phyloP scores from a whole-genome alignment of 2,113 vertebrate species.

The Clarias gariepinus region DNA sequence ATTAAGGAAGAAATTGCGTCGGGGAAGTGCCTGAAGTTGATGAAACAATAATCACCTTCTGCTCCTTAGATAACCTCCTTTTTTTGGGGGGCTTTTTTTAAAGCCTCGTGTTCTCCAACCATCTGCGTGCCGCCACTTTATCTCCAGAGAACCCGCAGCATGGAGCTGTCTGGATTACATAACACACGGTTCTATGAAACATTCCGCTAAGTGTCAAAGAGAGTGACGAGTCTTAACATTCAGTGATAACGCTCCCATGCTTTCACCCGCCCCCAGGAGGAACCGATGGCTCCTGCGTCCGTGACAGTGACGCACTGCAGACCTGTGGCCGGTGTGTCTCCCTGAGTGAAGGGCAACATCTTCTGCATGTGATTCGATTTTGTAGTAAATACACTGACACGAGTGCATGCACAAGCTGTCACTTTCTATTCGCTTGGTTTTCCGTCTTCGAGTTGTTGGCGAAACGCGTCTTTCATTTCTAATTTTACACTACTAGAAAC shows the following conservation, averaged over 20 bases:
- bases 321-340: not conserved
- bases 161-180: not conserved
- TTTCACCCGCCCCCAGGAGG: not conserved
- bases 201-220: not conserved
- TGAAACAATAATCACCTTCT: conserved; percentile 33
- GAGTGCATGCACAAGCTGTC: not conserved
- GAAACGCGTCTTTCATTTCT: not conserved
- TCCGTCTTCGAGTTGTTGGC: not conserved
- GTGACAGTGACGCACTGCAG: not conserved
- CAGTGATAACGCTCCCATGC: not conserved
- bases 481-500: not conserved
- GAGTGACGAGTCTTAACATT: not conserved
- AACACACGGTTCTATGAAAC: not conserved
- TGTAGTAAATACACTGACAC: not conserved
- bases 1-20: conserved; percentile 15
- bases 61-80: conserved; percentile 23
- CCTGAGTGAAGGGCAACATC: not conserved
- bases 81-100: not conserved
- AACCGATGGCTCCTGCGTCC: not conserved
- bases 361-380: conserved; percentile 5
- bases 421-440: not conserved
- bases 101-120: not conserved
- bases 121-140: not conserved
- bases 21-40: conserved; percentile 25
- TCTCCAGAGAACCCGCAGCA: not conserved